Conservation (phyloP, 2,888 invertebrate species). For the Eledona agricola region DNA sequence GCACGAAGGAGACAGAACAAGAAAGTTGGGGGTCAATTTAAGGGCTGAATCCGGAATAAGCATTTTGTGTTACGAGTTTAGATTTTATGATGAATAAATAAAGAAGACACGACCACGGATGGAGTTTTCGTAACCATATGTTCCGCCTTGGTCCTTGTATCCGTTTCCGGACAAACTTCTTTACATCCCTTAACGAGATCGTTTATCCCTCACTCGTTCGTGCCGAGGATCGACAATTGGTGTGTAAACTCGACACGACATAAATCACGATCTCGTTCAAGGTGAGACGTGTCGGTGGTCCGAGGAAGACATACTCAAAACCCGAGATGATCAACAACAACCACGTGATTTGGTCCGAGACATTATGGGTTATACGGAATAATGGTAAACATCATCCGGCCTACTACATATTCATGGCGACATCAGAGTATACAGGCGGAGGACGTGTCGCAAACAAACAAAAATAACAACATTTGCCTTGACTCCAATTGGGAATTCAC, state of each 20-base stretch:
- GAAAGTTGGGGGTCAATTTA: constrained; percentile 1
- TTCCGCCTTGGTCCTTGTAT: background rate
- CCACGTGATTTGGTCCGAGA: constrained; percentile 15
- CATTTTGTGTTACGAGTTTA: no score
- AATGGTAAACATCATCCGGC: constrained; percentile 13
- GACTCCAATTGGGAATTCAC: background rate
- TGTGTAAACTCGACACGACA: constrained; percentile 14
- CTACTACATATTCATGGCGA: constrained; percentile 20
- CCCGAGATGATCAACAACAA: constrained; percentile 23
- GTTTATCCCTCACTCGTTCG: constrained; percentile 2
- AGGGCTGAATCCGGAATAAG: no score
- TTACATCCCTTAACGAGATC: constrained; percentile 6
- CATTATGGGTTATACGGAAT: constrained; percentile 17
- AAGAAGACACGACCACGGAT: no score
- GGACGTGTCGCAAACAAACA: constrained; percentile 5
- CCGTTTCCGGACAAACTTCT: constrained; percentile 2
- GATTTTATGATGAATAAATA: no score
- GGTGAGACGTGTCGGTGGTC: constrained; percentile 11
- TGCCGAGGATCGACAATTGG: constrained; percentile 7
- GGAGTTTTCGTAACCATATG: background rate
- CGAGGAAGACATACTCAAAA: no score
- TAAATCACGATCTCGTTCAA: constrained; percentile 15
- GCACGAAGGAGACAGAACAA: background rate
- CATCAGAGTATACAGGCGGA: constrained; percentile 5
- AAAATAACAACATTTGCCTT: background rate